These are phyloP conservation scores for Ammodytes marinus DNA, from an alignment of 2,113 vertebrate species.

Conservation along the genomic window DNA sequence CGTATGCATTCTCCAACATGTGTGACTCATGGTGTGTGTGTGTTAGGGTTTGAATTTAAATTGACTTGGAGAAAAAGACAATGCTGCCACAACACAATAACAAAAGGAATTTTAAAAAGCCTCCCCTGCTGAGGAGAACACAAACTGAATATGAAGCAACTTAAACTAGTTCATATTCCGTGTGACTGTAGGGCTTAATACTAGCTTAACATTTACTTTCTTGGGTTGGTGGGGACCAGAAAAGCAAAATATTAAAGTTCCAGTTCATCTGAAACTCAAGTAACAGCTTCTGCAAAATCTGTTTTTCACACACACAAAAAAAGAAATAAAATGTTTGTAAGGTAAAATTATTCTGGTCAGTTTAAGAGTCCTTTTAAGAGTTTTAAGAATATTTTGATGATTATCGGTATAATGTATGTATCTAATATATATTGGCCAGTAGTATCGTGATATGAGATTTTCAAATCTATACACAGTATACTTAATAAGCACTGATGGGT, in stretches of 20 bases:
- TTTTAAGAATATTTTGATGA: too few species aligned
- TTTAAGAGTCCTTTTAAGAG: too few species aligned
- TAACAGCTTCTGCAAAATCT: not conserved
- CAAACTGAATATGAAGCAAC: not conserved
- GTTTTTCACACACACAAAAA: not conserved
- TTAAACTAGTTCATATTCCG: not conserved
- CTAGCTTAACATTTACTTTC: not conserved
- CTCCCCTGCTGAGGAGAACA: conserved; percentile 4
- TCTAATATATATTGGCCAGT: too few species aligned
- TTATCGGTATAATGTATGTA: too few species aligned
- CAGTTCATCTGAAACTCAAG: conserved; percentile 31
- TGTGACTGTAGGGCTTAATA: not conserved
- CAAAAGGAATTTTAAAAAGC: conserved; percentile 14
- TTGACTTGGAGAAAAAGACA: conserved; percentile 23
- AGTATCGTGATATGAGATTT: too few species aligned
- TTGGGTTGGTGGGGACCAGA: not conserved
- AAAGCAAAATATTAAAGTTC: not conserved
- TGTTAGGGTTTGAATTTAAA: conserved; percentile 32
- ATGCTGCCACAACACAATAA: conserved; percentile 16
- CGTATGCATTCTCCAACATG: conserved; percentile 13
- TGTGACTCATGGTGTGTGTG: not conserved
- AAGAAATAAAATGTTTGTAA: not conserved
- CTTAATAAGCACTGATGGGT: not conserved
- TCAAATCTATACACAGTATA: too few species aligned
- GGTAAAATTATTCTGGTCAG: too few species aligned